phyloP scores from a whole-genome alignment of 2,888 invertebrate species.

The Acholoe squamosa region DNA sequence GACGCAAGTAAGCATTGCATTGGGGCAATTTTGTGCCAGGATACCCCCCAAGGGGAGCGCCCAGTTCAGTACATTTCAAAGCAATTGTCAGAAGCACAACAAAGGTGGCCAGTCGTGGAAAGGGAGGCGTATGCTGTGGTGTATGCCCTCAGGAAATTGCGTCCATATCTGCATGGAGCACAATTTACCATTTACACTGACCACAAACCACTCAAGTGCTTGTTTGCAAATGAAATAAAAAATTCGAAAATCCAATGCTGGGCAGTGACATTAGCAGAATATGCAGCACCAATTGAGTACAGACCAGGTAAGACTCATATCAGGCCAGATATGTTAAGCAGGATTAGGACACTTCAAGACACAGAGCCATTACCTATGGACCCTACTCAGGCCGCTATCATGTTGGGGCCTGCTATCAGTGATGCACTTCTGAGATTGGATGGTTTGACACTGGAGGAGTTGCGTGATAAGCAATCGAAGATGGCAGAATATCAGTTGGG shows the following conservation, averaged over 20 bases:
- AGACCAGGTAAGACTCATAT: too few species aligned
- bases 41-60: slow-evolving; percentile 21
- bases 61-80: slow-evolving; percentile 25
- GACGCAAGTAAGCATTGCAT: slow-evolving; percentile 32
- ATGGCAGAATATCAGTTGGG: slow-evolving; percentile 1
- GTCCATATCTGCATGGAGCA: slow-evolving; percentile 60
- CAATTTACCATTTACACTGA: slow-evolving; percentile 50
- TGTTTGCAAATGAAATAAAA: slow-evolving; percentile 37
- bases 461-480: neutral
- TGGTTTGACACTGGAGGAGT: too few species aligned
- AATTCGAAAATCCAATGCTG: slow-evolving; percentile 59
- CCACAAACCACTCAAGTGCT: slow-evolving; percentile 60
- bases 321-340: too few species aligned
- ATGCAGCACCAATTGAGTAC: slow-evolving; percentile 62
- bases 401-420: too few species aligned
- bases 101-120: slow-evolving; percentile 56
- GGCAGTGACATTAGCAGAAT: slow-evolving; percentile 63
- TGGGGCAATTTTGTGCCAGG: slow-evolving; percentile 39
- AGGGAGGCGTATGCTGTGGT: slow-evolving; percentile 58
- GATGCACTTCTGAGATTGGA: too few species aligned
- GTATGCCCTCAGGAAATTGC: neutral
- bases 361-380: too few species aligned
- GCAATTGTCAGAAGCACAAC: neutral
- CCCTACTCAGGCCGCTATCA: too few species aligned
- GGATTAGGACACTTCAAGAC: too few species aligned